phyloP scores from a whole-genome alignment of 2,888 invertebrate species.

The Silvanus unidentatus region DNA sequence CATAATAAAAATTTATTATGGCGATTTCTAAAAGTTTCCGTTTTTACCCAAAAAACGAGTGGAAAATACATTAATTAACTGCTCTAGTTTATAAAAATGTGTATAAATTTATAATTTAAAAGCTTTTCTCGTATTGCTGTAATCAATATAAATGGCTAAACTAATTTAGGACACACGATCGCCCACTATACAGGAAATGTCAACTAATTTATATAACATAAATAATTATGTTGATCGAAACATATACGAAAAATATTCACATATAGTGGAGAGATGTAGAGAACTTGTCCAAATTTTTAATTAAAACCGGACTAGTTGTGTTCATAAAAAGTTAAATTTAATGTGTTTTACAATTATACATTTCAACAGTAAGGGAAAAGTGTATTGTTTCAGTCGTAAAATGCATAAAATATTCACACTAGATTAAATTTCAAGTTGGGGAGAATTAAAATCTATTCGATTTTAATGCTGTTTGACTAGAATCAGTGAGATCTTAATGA shows the following conservation, averaged over 20 bases:
- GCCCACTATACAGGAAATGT: conserved; percentile 1
- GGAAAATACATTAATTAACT: no score
- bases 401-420: no score
- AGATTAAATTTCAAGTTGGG: no score
- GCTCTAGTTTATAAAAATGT: no score
- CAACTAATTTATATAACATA: neutral
- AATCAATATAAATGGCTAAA: conserved; percentile 1
- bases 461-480: conserved; percentile 4
- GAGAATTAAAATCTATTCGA: neutral
- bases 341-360: no score
- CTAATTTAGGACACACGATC: conserved; percentile 1
- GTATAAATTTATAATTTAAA: no score
- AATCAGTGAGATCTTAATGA: conserved; percentile 5
- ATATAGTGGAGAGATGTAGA: neutral
- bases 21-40: no score
- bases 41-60: no score
- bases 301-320: neutral
- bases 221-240: neutral
- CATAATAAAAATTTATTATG: no score
- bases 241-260: neutral
- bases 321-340: no score
- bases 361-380: no score
- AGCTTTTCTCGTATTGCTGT: neutral
- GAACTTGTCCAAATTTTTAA: neutral
- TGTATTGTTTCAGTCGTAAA: no score